Conservation (phyloP, 92 coral and sea anemone species). For the Palythoa grandis region DNA sequence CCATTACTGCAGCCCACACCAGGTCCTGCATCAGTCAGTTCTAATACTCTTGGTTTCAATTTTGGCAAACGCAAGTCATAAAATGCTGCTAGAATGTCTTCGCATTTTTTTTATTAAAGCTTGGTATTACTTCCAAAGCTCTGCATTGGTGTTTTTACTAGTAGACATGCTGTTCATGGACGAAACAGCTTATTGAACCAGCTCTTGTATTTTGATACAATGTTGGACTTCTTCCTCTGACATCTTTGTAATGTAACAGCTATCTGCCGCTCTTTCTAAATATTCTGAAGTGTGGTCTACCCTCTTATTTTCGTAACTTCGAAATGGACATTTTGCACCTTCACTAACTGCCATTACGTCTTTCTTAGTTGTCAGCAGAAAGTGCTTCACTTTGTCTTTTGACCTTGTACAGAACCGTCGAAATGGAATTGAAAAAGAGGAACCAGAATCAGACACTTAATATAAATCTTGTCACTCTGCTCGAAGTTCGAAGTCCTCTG, state of each 20-base stretch:
- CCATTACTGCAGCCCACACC: conserved; percentile 65
- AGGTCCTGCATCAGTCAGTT: conserved; percentile 77
- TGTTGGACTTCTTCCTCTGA: conserved; percentile 34
- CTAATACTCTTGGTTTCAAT: conserved; percentile 56
- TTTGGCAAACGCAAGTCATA: conserved; percentile 41
- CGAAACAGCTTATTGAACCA: not conserved
- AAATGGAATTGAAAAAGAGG: conserved; percentile 39
- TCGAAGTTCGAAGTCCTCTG: conserved; percentile 50
- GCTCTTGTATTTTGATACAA: not conserved
- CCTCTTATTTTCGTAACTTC: conserved; percentile 49
- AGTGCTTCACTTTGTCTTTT: conserved; percentile 57
- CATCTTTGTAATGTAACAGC: conserved; percentile 39
- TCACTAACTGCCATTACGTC: conserved; percentile 45
- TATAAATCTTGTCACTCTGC: conserved; percentile 47
- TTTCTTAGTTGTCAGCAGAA: conserved; percentile 38
- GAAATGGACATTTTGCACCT: conserved; percentile 35
- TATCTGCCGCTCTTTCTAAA: conserved; percentile 52
- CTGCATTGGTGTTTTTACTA: conserved; percentile 30
- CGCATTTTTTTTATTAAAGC: conserved; percentile 14
- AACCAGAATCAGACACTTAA: conserved; percentile 16
- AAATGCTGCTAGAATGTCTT: conserved; percentile 43
- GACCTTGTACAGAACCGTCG: conserved; percentile 52
- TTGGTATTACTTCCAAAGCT: conserved; percentile 59
- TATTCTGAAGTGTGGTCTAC: conserved; percentile 48
- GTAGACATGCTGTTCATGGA: not conserved